Evolutionary conservation across 37 sponge, comb jelly and placozoan genomes (phyloP).

Genomic region (Bolinopsis microptera): DNA sequence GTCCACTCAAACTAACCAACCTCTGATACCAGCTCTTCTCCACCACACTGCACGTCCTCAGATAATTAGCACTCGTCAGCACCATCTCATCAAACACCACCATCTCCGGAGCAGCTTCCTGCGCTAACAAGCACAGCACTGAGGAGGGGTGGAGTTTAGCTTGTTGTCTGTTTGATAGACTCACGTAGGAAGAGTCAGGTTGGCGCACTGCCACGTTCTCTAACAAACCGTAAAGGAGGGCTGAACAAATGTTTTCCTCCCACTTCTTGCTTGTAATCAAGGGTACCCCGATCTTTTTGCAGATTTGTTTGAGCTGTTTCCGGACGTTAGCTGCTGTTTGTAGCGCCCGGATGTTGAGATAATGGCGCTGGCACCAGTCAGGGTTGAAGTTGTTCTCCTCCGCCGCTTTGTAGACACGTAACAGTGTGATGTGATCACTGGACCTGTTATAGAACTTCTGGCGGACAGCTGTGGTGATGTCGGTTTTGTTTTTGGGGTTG

Average conservation of each 20-base stretch:
- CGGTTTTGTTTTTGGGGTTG: constrained; percentile 76
- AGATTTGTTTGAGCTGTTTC: constrained; percentile 77
- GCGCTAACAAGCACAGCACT: background rate
- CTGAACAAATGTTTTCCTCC: constrained; percentile 53
- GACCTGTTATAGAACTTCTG: constrained; percentile 76
- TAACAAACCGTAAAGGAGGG: constrained; percentile 2
- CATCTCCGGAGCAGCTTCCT: background rate
- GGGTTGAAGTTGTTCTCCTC: constrained; percentile 73
- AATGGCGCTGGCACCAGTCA: constrained; percentile 88
- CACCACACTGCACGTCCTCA: constrained; percentile 37
- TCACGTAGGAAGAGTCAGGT: constrained; percentile 25
- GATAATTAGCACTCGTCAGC: constrained; percentile 40
- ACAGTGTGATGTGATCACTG: constrained; percentile 87
- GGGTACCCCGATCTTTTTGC: constrained; percentile 68
- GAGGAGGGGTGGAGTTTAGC: constrained; percentile 55
- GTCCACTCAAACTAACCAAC: background rate
- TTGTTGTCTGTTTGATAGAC: constrained; percentile 46
- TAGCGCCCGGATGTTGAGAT: constrained; percentile 80
- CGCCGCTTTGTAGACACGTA: constrained; percentile 76
- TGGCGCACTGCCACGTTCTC: constrained; percentile 37
- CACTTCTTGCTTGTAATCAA: constrained; percentile 65
- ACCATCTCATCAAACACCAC: constrained; percentile 56
- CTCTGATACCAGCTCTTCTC: constrained; percentile 51
- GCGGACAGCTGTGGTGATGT: constrained; percentile 66
- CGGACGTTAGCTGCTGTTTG: constrained; percentile 73